Percentiles rank a stretch among this genome's conserved stretches.
These are phyloP conservation scores for Phylloscopus collybita DNA, from an alignment of 2,797 vertebrate species.

Conservation along the genomic window DNA sequence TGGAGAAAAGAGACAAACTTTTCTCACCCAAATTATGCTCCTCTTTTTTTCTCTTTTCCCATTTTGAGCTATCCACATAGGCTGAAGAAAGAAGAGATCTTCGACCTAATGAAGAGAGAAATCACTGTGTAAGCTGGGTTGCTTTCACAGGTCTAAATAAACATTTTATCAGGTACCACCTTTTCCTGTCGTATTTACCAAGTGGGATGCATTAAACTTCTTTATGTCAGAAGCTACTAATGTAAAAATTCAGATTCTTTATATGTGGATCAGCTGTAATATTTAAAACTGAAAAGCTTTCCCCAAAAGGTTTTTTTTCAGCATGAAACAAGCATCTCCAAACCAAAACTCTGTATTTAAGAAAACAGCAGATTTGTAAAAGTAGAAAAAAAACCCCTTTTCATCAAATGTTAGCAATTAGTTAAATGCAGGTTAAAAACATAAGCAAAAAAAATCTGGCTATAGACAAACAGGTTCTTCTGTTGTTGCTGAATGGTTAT, in stretches of 20 bases:
- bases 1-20: not conserved
- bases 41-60: conserved; percentile 80
- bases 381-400: fast-evolving
- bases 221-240: not conserved
- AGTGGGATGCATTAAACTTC: not conserved
- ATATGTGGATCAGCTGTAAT: fast-evolving
- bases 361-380: not conserved
- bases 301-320: not conserved
- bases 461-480: not conserved
- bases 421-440: not conserved
- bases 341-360: not conserved
- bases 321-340: not conserved
- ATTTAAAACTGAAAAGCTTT: not conserved
- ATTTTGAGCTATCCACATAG: conserved; percentile 76
- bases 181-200: not conserved
- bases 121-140: not conserved
- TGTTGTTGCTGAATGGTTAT: not conserved
- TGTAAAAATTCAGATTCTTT: not conserved
- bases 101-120: conserved; percentile 69
- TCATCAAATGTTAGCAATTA: not conserved
- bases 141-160: not conserved
- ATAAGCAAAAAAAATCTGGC: not conserved
- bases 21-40: conserved; percentile 75
- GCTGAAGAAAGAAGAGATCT: conserved; percentile 79
- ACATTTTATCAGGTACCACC: not conserved